Percentiles rank a stretch among this genome's conserved stretches.
Conservation (phyloP, 2,113 vertebrate species). For the Larimichthys crocea region DNA sequence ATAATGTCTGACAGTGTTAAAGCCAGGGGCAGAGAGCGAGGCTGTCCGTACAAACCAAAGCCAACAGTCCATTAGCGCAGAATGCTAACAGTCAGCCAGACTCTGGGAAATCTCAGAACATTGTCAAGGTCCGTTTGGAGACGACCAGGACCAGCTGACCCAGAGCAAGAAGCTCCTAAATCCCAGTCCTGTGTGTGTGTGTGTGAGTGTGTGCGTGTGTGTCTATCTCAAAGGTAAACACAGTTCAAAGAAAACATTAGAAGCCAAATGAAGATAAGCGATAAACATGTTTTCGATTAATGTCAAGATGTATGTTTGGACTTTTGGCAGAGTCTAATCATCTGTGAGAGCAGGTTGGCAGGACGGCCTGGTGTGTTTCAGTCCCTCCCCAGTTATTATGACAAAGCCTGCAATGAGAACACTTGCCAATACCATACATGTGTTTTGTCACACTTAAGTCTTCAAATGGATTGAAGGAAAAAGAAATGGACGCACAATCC, state of each 20-base stretch:
- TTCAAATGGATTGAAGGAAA: slow-evolving; percentile 11
- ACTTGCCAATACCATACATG: background rate
- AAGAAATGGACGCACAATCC: slow-evolving; percentile 17
- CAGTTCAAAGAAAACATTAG: slow-evolving; percentile 61
- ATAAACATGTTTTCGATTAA: slow-evolving; percentile 62
- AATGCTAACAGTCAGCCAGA: slow-evolving; percentile 68
- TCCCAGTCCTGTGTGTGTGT: slow-evolving; percentile 49
- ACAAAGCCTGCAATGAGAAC: slow-evolving; percentile 52
- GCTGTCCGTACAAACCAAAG: slow-evolving; percentile 52
- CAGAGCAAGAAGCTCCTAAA: slow-evolving; percentile 59
- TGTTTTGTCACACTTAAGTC: slow-evolving; percentile 5
- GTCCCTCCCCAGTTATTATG: slow-evolving; percentile 55
- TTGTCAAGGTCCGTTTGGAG: slow-evolving; percentile 64
- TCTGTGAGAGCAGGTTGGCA: slow-evolving; percentile 40
- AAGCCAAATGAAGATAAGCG: slow-evolving; percentile 61
- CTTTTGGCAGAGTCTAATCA: slow-evolving; percentile 56
- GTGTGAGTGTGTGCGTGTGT: slow-evolving; percentile 39
- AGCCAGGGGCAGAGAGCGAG: slow-evolving; percentile 37
- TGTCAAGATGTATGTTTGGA: slow-evolving; percentile 56
- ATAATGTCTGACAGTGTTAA: slow-evolving; percentile 53
- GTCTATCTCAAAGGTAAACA: slow-evolving; percentile 56
- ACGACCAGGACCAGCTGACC: slow-evolving; percentile 38
- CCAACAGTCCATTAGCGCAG: slow-evolving; percentile 68
- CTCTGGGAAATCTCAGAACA: slow-evolving; percentile 77
- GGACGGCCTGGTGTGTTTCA: slow-evolving; percentile 65